Conservation (phyloP, 2,888 invertebrate species). For the Leucozona laternaria region DNA sequence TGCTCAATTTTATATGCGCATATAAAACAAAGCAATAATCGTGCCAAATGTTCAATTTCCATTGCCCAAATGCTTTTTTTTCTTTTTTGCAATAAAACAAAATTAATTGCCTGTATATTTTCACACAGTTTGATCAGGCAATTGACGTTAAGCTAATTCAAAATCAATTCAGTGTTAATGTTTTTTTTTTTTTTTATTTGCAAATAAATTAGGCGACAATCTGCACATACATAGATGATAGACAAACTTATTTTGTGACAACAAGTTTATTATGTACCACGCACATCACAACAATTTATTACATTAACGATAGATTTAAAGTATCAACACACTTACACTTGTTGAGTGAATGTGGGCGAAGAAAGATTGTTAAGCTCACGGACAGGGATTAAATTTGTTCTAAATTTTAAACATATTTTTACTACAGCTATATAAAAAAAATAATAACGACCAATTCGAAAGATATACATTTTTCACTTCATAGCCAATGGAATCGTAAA, state of each 20-base stretch:
- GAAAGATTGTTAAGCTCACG: too few species aligned
- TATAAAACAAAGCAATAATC: slow-evolving; percentile 12
- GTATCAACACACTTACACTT: neutral
- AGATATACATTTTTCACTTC: neutral
- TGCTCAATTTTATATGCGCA: neutral
- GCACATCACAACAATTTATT: neutral
- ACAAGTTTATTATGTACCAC: neutral
- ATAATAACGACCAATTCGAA: neutral
- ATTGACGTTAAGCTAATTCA: neutral
- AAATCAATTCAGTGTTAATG: slow-evolving; percentile 5
- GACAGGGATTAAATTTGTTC: neutral
- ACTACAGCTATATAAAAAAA: neutral
- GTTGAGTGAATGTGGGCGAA: neutral
- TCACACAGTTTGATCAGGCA: neutral
- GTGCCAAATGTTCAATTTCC: neutral
- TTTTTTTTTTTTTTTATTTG: neutral
- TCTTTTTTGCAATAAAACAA: neutral
- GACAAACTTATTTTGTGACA: neutral
- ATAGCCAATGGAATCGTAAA: neutral
- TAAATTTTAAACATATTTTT: slow-evolving; percentile 5
- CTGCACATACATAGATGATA: neutral
- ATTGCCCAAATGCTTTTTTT: neutral
- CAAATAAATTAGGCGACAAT: neutral
- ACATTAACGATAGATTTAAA: neutral
- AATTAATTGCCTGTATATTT: neutral